Conservation (phyloP, 2,113 vertebrate genomes). For the Melanostigma gelatinosum region DNA sequence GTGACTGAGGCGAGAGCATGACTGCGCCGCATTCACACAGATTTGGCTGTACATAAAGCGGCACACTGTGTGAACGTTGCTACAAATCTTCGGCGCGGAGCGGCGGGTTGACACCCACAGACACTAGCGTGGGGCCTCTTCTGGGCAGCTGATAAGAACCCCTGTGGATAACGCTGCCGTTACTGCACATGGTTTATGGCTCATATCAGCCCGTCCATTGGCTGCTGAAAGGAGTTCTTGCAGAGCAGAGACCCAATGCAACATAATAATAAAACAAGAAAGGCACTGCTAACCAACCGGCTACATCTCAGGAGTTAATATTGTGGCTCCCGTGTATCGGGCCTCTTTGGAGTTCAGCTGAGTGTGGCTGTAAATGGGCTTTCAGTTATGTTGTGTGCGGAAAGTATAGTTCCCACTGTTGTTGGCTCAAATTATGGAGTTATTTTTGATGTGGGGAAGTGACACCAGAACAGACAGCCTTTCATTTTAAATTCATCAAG, state of each 20-base stretch:
- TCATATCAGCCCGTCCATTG: constrained; percentile 55
- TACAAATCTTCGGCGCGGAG: constrained; percentile 62
- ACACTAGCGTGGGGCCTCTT: constrained; percentile 58
- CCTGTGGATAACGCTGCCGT: constrained; percentile 50
- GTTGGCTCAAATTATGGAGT: constrained; percentile 43
- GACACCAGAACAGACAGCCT: constrained; percentile 15
- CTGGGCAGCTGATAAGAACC: constrained; percentile 68
- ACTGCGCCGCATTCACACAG: constrained; percentile 57
- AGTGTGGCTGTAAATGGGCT: constrained; percentile 52
- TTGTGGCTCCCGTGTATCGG: constrained; percentile 8
- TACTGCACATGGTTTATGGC: constrained; percentile 57
- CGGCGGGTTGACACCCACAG: constrained; percentile 57
- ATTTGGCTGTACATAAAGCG: constrained; percentile 59
- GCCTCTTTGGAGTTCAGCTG: constrained; percentile 47
- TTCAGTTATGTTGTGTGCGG: constrained; percentile 32
- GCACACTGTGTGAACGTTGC: constrained; percentile 42
- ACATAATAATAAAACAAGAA: constrained; percentile 52
- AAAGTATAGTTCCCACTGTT: constrained; percentile 49
- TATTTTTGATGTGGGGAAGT: constrained; percentile 35
- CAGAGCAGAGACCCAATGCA: constrained; percentile 15
- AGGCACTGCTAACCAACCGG: constrained; percentile 26
- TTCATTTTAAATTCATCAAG: constrained; percentile 38
- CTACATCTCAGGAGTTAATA: constrained; percentile 26
- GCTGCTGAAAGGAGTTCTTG: constrained; percentile 55
- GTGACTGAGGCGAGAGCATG: constrained; percentile 47